Base-by-base conservation (phyloP, 2,888 invertebrate species). In the Meteorus colon region DNA sequence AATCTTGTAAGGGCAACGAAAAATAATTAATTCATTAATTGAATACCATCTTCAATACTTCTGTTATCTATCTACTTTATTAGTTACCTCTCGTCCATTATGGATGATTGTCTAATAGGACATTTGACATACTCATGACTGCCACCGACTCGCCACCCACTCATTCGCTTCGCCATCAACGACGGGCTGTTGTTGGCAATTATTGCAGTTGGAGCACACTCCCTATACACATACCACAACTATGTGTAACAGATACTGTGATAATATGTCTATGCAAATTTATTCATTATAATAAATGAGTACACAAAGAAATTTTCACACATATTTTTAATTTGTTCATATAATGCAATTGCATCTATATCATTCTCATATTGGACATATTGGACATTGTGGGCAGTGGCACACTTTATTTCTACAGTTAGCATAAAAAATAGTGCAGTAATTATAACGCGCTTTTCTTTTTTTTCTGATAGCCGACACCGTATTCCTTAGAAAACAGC, bases 81-180 rank as follows among this genome's bases (percentile, higher is more conserved):
- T 5, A 31, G 45, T 84, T 83, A 88, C 89, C 89, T 86, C 80
- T 89, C 89, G 74, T 89, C 89, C 80, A 88, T 83, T 79, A 88
- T 88, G 83, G 86, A 83, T 73, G 88, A 86, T 66, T 89, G 88
- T 79, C 86, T 84, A 41, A 88, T 82, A n/a, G 89, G 89, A 78
- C 88, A 88, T 74, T 86, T 86, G 75, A 86, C 86, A 73, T 89
- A 89, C 73, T 89, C 88, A 81, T 88, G 87, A 82, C 87, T 86
- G 73, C 84, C 85, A 37, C 84, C 81, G 16, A 83, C 81, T 63
- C 87, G 83, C 89, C 88, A 89, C 74, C 86, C 86, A 19, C 84
- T 82, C 72, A 87, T 87, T 65, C 87, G 88, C 78, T 85, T 84
- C 51, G 86, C 83, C 66, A 86, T 80, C 72, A 85, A 79, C 48